Percentiles rank a stretch among this genome's conserved stretches.
Evolutionary conservation across 2,113 vertebrate genomes (phyloP).

Genomic region (Vanacampus margaritifer): DNA sequence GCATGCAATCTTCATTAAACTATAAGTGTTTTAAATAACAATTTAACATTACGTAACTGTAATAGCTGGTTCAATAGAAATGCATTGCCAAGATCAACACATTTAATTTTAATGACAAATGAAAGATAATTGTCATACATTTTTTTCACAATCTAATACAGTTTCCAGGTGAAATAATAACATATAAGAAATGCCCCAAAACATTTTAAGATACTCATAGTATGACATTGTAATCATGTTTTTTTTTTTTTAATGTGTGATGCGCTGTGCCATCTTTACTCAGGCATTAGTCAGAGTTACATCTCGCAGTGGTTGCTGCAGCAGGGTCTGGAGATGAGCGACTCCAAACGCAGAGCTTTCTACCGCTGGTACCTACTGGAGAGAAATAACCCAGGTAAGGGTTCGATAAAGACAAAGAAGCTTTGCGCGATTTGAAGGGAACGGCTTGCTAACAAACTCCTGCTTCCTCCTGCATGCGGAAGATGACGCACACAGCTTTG

Average conservation of each 20-base stretch:
- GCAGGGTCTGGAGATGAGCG: constrained; percentile 82
- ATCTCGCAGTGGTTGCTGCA: constrained; percentile 83
- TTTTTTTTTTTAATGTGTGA: not conserved
- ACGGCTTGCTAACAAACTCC: constrained; percentile 33
- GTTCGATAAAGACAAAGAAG: not conserved
- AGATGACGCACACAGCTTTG: not conserved
- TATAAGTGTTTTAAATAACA: too few species aligned
- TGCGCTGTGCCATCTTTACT: not conserved
- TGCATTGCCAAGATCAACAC: too few species aligned
- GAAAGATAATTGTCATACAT: too few species aligned
- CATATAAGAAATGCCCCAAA: too few species aligned
- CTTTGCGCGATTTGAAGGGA: constrained; percentile 8
- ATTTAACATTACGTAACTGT: too few species aligned
- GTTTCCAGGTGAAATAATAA: too few species aligned
- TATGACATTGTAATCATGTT: not conserved
- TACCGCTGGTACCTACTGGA: constrained; percentile 83
- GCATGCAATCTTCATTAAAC: too few species aligned
- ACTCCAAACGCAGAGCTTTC: constrained; percentile 79
- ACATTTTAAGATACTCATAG: not conserved
- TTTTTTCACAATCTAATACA: too few species aligned
- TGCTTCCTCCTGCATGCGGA: constrained; percentile 41
- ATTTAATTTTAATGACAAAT: too few species aligned
- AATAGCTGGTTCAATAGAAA: too few species aligned
- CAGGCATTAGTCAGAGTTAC: constrained; percentile 83
- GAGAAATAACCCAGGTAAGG: constrained; percentile 78